Evolutionary conservation across 2,888 invertebrate species (phyloP), one percentile per base, ranked within the genome.

Genomic region (Sesia apiformis): DNA sequence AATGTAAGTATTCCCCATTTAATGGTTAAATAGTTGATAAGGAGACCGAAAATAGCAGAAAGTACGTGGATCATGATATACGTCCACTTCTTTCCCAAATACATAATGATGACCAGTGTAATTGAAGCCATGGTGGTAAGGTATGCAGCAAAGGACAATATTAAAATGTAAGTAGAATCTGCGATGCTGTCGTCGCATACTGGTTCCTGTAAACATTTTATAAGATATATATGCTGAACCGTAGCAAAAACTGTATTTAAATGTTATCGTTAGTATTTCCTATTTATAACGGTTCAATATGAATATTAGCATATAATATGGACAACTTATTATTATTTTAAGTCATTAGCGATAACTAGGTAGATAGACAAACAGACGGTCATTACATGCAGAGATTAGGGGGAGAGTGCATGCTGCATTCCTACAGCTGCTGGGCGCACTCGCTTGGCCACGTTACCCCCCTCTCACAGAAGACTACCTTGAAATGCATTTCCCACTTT

Each of bases 71-170:
- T 43, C n/a, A 54, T 52, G 5, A 58, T 39, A 23, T 56, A 57
- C 3, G 52, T 59, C 58, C 58, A 59, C 51, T 57, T 59, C 51
- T 59, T 59, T 5, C 57, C 58, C 40, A 52, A 51, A 40, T 46
- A 56, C 23, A 43, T 59, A 39, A 55, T 53, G n/a, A 54, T 42
- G 39, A 53, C 4, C 4, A 56, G 51, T 6, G 50, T 40, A 38
- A 54, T 7, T n/a, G 53, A n/a, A 3, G 58, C 50, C 39, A 54
- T 39, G 5, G 50, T 3, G 5, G 57, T 55, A 6, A 59, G 40
- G 41, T 51, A 41, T 39, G 42, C 4, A 2, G 57, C 51, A n/a
- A 54, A 54, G 4, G 43, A 50, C 0, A 42, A 38, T 46, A 57
- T 52, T 4, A 52, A 52, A 5, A 39, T 51, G 7, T 57, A 55